These are phyloP conservation scores for Trogon surrucura DNA, from an alignment of 2,113 vertebrate species.

Conservation along the genomic window DNA sequence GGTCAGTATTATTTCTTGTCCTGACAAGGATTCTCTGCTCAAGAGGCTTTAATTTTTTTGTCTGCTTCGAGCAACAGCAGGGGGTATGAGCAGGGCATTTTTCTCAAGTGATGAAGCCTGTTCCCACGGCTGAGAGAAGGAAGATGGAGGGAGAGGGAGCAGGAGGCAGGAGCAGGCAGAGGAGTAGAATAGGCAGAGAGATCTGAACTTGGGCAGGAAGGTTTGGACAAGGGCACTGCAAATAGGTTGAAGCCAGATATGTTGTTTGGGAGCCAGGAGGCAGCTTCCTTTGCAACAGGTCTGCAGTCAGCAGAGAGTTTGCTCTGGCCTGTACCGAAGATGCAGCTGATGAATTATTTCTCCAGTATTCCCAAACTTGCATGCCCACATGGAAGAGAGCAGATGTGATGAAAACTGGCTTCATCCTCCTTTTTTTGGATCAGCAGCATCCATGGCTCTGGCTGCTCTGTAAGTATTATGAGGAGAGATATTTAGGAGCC, in stretches of 20 bases:
- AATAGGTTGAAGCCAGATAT: neutral
- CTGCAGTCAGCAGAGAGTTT: neutral
- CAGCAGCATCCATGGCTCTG: neutral
- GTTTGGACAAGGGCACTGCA: neutral
- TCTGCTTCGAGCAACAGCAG: conserved; percentile 51
- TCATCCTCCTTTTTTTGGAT: neutral
- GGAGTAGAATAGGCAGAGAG: neutral
- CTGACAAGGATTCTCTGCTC: conserved; percentile 64
- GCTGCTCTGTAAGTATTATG: neutral
- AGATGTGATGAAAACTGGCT: neutral
- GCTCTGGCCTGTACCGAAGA: neutral
- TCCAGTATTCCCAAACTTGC: neutral
- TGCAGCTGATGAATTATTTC: neutral
- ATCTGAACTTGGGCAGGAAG: neutral
- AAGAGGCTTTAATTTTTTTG: conserved; percentile 63
- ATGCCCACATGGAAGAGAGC: neutral
- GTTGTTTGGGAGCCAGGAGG: neutral
- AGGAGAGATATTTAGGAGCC: neutral
- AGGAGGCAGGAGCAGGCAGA: neutral
- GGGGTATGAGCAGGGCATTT: conserved; percentile 66
- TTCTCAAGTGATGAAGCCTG: conserved; percentile 63
- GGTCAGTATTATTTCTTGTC: conserved; percentile 60
- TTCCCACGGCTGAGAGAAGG: conserved; percentile 62
- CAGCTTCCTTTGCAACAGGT: neutral
- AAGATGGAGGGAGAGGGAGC: conserved; percentile 36